Evolutionary conservation across 2,113 vertebrate genomes (phyloP).

Genomic region (Sylvia atricapilla): DNA sequence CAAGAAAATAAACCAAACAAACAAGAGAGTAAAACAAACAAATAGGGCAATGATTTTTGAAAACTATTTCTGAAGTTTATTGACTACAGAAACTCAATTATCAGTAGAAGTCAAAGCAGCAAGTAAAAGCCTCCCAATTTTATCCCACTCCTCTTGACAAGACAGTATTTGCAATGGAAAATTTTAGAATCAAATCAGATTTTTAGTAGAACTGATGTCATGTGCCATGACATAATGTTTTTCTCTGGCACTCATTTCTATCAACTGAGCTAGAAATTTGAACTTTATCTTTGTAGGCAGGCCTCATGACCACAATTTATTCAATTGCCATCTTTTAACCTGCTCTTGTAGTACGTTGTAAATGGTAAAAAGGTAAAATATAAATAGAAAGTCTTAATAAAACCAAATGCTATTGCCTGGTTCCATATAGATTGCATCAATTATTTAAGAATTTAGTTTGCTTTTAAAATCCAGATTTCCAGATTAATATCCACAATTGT

Average conservation of each 20-base stretch:
- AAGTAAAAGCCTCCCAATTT: not conserved
- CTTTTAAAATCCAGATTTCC: not conserved
- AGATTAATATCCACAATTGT: not conserved
- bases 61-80: not conserved
- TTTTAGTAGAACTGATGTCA: not conserved
- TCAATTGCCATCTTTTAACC: not conserved
- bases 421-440: not conserved
- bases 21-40: not conserved
- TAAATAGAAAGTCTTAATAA: not conserved
- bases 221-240: not conserved
- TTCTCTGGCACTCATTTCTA: not conserved
- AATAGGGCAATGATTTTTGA: not conserved
- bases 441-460: not conserved
- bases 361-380: not conserved
- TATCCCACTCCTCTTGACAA: not conserved
- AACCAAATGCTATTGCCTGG: not conserved
- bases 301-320: not conserved
- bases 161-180: not conserved
- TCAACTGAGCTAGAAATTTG: not conserved
- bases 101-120: not conserved
- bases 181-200: not conserved
- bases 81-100: not conserved
- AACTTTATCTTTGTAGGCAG: not conserved
- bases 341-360: not conserved
- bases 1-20: not conserved